Evolutionary conservation across 2,888 invertebrate genomes (phyloP).

Genomic region (Deilephila elpenor): DNA sequence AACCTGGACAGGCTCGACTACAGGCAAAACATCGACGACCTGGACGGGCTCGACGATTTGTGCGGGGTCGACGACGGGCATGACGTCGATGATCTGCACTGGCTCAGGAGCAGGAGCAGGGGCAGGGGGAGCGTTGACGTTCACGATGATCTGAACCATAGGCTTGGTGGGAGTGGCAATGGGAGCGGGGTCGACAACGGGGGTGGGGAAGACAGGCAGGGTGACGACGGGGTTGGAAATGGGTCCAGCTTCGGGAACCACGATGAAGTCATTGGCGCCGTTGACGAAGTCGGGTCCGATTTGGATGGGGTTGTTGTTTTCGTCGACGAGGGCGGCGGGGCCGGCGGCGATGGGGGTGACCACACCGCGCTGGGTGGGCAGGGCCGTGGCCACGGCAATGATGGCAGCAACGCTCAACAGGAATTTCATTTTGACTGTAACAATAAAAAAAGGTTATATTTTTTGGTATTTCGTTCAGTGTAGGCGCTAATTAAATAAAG

Average conservation of each 20-base stretch:
- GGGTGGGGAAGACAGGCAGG: background rate
- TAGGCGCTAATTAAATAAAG: background rate
- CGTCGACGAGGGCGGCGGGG: background rate
- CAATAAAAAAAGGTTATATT: background rate
- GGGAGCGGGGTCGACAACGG: slow-evolving; percentile 4
- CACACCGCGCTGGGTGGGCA: slow-evolving; percentile 20
- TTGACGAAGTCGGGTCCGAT: slow-evolving; percentile 34
- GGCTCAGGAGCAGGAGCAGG: slow-evolving; percentile 28
- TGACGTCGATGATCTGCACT: slow-evolving; percentile 18
- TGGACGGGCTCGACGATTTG: slow-evolving; percentile 39
- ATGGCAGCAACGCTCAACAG: slow-evolving; percentile 42
- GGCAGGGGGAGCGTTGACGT: slow-evolving; percentile 16
- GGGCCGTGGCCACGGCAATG: slow-evolving; percentile 43
- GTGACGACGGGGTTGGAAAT: too few relatives aligned
- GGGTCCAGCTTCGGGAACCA: too few relatives aligned
- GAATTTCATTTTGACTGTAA: slow-evolving; percentile 43
- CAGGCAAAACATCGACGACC: slow-evolving; percentile 47
- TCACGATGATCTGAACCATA: slow-evolving; percentile 9
- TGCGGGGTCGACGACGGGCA: background rate
- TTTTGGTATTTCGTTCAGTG: background rate
- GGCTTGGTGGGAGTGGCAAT: too few relatives aligned
- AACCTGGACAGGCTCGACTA: slow-evolving; percentile 35
- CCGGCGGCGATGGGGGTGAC: background rate
- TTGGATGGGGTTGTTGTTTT: too few relatives aligned
- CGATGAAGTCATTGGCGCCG: background rate